These are phyloP conservation scores for Temnothorax nylanderi DNA, from an alignment of 1,140 invertebrate species.

Conservation along the genomic window DNA sequence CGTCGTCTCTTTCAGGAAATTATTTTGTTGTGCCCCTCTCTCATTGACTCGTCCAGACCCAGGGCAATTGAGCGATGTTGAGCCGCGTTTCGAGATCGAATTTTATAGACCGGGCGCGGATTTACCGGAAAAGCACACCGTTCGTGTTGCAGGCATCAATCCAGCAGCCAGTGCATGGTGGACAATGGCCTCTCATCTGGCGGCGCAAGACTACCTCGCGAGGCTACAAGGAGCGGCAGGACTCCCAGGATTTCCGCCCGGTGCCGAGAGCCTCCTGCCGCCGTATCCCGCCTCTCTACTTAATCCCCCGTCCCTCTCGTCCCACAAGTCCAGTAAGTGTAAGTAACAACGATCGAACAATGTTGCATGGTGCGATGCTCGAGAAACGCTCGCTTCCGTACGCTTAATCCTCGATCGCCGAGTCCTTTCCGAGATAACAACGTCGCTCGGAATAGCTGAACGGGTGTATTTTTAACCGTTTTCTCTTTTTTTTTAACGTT, in stretches of 20 bases:
- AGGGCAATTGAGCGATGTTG: background rate
- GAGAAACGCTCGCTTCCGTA: constrained; percentile 28
- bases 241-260: constrained; percentile 88
- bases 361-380: constrained; percentile 3
- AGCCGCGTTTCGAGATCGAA: constrained; percentile 40
- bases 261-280: constrained; percentile 83
- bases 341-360: constrained; percentile 71
- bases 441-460: background rate
- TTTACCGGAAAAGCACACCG: constrained; percentile 5
- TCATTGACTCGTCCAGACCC: background rate
- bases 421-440: constrained; percentile 17
- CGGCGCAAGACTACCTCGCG: constrained; percentile 94
- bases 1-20: background rate
- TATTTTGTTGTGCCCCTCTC: background rate
- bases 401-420: constrained; percentile 28
- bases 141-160: constrained; percentile 80
- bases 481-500: background rate
- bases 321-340: constrained; percentile 85
- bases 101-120: constrained; percentile 22
- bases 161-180: constrained; percentile 91
- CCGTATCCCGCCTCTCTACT: constrained; percentile 84
- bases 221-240: constrained; percentile 91
- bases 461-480: background rate
- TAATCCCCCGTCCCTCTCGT: constrained; percentile 83
- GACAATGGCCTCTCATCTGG: constrained; percentile 94